A percentile compares a stretch with the other conserved stretches of the same genome.
Evolutionary conservation across 2,113 vertebrate species (phyloP).

Genomic region (Nothoprocta pentlandii): DNA sequence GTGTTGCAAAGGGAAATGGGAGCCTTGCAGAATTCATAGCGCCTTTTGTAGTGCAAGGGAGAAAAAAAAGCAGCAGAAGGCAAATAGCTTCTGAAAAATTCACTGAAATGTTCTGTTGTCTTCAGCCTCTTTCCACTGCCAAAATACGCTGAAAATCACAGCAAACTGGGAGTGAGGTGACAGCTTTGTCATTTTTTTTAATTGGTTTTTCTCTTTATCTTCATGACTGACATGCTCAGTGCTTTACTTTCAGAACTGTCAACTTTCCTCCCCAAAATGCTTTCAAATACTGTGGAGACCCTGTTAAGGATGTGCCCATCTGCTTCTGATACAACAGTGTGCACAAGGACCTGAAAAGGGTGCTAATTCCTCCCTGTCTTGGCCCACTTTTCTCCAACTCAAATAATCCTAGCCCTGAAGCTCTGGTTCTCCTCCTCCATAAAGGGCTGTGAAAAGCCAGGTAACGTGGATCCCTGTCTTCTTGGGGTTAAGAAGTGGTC

Average conservation of each 20-base stretch:
- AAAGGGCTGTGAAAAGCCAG: background rate
- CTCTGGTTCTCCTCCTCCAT: background rate
- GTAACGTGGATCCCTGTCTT: background rate
- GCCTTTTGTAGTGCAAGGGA: background rate
- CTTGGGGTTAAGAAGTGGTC: background rate
- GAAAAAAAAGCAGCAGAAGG: background rate
- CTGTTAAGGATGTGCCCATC: background rate
- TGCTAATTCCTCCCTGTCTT: background rate
- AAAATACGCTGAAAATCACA: conserved; percentile 8
- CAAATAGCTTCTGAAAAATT: conserved; percentile 30
- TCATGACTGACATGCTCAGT: background rate
- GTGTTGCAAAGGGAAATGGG: conserved; percentile 2
- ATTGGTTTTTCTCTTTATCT: conserved; percentile 41
- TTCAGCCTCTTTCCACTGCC: background rate
- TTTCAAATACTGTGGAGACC: conserved; percentile 3
- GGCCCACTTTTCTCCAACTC: background rate
- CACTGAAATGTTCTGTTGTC: background rate
- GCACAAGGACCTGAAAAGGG: background rate
- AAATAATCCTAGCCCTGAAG: background rate
- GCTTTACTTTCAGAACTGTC: conserved; percentile 2
- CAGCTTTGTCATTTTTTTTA: conserved; percentile 32
- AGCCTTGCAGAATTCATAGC: background rate
- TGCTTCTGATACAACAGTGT: background rate
- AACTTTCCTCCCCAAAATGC: background rate
- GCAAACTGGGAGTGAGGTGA: background rate